Conservation (phyloP, 2,797 vertebrate genomes). For the Falco rusticolus region DNA sequence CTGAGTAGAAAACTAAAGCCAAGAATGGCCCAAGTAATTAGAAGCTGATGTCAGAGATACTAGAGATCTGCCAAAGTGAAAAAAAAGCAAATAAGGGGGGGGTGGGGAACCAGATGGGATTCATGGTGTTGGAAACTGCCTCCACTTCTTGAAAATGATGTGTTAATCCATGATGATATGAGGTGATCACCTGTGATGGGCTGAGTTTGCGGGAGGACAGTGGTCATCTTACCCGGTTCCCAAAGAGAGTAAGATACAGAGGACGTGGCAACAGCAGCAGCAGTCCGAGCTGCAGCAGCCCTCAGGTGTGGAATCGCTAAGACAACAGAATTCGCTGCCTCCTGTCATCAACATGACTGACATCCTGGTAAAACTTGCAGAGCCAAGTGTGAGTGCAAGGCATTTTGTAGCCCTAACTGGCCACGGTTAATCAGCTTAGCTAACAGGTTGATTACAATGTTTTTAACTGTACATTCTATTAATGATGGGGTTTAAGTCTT, state of each 20-base stretch:
- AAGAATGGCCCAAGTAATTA: constrained; percentile 2
- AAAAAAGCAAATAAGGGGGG: neutral
- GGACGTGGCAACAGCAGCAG: neutral
- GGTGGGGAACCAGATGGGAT: neutral
- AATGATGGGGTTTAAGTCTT: neutral
- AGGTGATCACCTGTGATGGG: neutral
- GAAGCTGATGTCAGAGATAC: neutral
- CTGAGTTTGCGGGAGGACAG: neutral
- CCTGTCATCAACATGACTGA: neutral
- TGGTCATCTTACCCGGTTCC: neutral
- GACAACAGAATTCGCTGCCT: neutral
- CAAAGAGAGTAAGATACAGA: neutral
- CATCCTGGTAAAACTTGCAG: neutral
- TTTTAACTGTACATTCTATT: neutral
- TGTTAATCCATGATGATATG: neutral
- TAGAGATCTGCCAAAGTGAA: neutral
- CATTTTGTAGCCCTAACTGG: neutral
- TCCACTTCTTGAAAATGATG: neutral
- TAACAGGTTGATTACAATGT: neutral
- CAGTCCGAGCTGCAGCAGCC: neutral
- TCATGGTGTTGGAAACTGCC: neutral
- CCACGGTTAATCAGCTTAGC: neutral
- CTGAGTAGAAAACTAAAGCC: constrained; percentile 5
- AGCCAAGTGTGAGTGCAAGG: neutral
- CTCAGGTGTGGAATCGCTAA: neutral